A percentile compares a stretch with the other conserved stretches of the same genome.
Conservation (phyloP, 2,113 vertebrate species). For the Baryphthengus martii region DNA sequence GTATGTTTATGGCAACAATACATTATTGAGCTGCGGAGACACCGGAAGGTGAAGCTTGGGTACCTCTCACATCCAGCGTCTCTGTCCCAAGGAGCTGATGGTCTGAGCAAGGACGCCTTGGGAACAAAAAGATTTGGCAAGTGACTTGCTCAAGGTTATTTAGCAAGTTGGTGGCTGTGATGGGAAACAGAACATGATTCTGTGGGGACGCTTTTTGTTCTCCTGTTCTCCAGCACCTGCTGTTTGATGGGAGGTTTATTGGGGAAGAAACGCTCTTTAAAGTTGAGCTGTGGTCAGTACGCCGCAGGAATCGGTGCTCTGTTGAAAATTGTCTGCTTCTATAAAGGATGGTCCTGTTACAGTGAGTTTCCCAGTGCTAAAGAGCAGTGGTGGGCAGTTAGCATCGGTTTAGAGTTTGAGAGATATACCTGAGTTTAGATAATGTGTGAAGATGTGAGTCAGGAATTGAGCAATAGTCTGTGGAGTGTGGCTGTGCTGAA, state of each 20-base stretch:
- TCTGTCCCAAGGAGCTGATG: not conserved
- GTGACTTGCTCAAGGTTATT: not conserved
- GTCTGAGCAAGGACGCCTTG: not conserved
- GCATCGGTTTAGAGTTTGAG: not conserved
- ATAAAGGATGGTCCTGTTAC: fast-evolving
- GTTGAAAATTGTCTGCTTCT: not conserved
- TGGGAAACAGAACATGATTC: not conserved
- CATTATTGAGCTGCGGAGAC: not conserved
- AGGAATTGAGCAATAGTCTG: not conserved
- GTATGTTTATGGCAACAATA: not conserved
- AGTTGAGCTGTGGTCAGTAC: not conserved
- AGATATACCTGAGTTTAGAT: not conserved
- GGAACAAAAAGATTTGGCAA: not conserved
- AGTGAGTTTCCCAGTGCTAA: not conserved
- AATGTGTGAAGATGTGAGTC: not conserved
- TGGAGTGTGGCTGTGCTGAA: not conserved
- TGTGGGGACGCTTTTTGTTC: not conserved
- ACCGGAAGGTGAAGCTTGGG: fast-evolving
- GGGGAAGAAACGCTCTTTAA: not conserved
- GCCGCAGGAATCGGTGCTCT: not conserved
- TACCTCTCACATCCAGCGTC: not conserved
- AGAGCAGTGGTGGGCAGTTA: not conserved
- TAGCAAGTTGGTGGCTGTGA: not conserved
- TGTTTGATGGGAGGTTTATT: not conserved
- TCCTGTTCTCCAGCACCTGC: not conserved